phyloP scores from a whole-genome alignment of 2,888 invertebrate species.

The Petrolisthes cinctipes region DNA sequence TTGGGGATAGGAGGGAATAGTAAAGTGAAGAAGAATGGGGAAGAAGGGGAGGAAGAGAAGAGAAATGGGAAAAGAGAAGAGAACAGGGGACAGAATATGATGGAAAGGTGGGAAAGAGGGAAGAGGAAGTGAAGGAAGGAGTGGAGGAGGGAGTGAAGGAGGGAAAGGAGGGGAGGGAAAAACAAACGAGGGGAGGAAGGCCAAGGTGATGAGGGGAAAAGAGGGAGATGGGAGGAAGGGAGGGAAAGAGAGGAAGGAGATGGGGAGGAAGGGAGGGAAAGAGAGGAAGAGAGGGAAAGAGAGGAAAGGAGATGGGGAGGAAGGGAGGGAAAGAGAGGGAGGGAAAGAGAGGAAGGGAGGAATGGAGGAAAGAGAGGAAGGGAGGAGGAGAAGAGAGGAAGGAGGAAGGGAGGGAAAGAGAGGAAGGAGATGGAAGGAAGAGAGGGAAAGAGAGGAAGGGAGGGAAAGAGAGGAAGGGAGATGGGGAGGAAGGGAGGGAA shows the following conservation, averaged over 20 bases:
- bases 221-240: not conserved
- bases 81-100: no score
- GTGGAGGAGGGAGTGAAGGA: not conserved
- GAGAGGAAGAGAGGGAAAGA: not conserved
- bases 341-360: not conserved
- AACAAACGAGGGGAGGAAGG: not conserved
- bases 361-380: not conserved
- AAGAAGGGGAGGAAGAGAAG: no score
- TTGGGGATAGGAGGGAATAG: no score
- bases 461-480: not conserved
- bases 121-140: not conserved
- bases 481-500: not conserved
- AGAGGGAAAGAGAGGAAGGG: not conserved
- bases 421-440: not conserved
- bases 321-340: conserved; percentile 14
- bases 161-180: conserved; percentile 5
- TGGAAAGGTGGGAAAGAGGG: not conserved
- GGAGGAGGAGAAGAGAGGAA: not conserved
- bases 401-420: not conserved
- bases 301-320: not conserved
- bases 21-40: no score
- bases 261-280: conserved; percentile 1
- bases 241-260: not conserved
- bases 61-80: no score
- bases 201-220: not conserved